A percentile compares a stretch with the other conserved stretches of the same genome.
These are phyloP conservation scores for Odontamblyopus rebecca DNA, from an alignment of 2,797 vertebrate genomes.

Conservation along the genomic window DNA sequence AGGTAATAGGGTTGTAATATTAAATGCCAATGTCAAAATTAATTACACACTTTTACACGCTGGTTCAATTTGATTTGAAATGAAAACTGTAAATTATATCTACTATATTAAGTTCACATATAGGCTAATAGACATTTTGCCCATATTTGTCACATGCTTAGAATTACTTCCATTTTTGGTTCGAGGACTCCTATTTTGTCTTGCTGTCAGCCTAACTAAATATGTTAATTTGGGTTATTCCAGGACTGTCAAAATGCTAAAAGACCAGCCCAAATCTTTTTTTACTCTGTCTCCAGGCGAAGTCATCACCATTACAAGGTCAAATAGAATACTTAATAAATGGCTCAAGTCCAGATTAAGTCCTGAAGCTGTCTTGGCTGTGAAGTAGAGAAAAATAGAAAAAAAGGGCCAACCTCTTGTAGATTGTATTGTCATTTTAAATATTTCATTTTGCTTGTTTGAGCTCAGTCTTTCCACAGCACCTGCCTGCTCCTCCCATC, in stretches of 20 bases:
- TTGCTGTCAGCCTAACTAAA: neutral
- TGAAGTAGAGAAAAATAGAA: neutral
- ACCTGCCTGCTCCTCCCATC: constrained; percentile 53
- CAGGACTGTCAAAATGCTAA: constrained; percentile 24
- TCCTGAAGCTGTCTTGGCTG: neutral
- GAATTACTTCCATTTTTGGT: neutral
- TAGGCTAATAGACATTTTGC: neutral
- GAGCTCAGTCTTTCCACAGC: constrained; percentile 21
- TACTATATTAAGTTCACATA: neutral
- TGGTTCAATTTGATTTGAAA: neutral
- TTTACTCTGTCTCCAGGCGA: constrained; percentile 38
- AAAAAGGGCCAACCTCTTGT: neutral
- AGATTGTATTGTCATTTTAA: neutral
- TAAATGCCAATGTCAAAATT: neutral
- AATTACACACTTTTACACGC: neutral
- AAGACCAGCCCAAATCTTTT: constrained; percentile 22
- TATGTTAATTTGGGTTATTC: constrained; percentile 21
- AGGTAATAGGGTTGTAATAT: neutral
- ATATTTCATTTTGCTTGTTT: neutral
- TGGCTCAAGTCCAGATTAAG: constrained; percentile 38
- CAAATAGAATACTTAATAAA: constrained; percentile 40
- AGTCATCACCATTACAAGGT: constrained; percentile 43
- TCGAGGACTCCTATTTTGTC: constrained; percentile 12
- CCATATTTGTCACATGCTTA: neutral
- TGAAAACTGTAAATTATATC: neutral